phyloP scores from a whole-genome alignment of 2,888 invertebrate species.

The Beris morrisii region DNA sequence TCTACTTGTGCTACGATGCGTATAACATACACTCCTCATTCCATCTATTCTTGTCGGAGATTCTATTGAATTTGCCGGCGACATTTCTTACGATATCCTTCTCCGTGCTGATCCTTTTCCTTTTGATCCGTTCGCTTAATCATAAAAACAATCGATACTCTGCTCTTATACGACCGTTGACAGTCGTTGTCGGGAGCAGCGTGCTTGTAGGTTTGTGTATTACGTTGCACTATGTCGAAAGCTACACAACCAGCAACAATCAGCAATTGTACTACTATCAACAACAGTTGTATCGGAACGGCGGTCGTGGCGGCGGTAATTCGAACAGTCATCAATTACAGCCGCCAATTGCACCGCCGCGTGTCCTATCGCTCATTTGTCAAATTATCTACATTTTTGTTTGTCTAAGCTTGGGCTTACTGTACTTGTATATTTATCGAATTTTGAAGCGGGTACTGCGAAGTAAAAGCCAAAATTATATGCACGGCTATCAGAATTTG shows the following conservation, averaged over 20 bases:
- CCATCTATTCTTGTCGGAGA: constrained; percentile 76
- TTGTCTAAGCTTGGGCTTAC: constrained; percentile 78
- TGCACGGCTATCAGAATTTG: constrained; percentile 77
- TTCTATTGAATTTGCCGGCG: constrained; percentile 81
- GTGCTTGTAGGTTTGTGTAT: constrained; percentile 80
- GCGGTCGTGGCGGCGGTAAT: constrained; percentile 36
- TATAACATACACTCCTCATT: constrained; percentile 85
- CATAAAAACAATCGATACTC: constrained; percentile 71
- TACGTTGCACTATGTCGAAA: constrained; percentile 78
- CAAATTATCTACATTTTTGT: constrained; percentile 85
- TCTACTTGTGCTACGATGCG: constrained; percentile 88
- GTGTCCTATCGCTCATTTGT: constrained; percentile 74
- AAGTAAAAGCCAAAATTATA: constrained; percentile 77
- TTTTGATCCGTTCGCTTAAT: constrained; percentile 77
- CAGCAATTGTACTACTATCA: constrained; percentile 49
- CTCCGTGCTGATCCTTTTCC: constrained; percentile 81
- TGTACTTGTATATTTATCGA: constrained; percentile 82
- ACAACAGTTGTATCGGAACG: constrained; percentile 40
- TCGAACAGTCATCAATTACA: constrained; percentile 42
- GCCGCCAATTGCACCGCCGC: constrained; percentile 47
- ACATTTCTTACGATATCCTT: constrained; percentile 89
- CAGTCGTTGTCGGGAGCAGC: constrained; percentile 76
- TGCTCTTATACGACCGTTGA: constrained; percentile 74
- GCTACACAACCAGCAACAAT: constrained; percentile 52
- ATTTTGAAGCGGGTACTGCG: constrained; percentile 73